Conservation (phyloP, 2,797 vertebrate genomes). For the Florisuga fusca region DNA sequence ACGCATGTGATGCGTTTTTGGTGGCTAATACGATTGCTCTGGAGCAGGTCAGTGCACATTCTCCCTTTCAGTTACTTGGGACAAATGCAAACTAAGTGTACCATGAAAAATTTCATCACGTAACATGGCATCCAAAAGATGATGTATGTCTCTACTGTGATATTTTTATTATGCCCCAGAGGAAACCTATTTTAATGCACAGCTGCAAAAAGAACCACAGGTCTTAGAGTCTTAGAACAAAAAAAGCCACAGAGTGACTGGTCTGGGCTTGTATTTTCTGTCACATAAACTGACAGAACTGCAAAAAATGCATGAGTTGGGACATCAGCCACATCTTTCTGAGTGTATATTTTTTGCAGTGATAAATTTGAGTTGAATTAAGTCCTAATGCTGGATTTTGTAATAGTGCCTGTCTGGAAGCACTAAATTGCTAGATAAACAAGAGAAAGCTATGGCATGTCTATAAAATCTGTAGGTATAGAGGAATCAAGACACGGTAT, state of each 20-base stretch:
- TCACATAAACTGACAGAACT: background rate
- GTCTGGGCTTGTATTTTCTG: background rate
- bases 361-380: background rate
- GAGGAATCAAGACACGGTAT: background rate
- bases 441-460: background rate
- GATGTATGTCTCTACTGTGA: constrained; percentile 48
- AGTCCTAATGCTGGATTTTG: background rate
- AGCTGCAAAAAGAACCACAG: background rate
- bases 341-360: background rate
- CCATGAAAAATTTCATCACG: constrained; percentile 55
- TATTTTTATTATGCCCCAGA: constrained; percentile 63
- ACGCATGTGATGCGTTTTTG: constrained; percentile 25
- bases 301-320: background rate
- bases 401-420: background rate
- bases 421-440: background rate
- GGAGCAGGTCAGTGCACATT: constrained; percentile 69
- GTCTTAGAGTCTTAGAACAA: background rate
- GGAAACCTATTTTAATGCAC: constrained; percentile 51
- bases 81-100: constrained; percentile 63
- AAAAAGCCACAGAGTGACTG: background rate
- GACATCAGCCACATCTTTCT: background rate
- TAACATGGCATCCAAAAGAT: constrained; percentile 44
- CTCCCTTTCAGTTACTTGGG: constrained; percentile 62
- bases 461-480: background rate
- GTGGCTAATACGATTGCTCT: constrained; percentile 52